Percentiles rank a stretch among this genome's conserved stretches.
These are phyloP conservation scores for Denticeps clupeoides DNA, from an alignment of 2,797 vertebrate species.

Conservation along the genomic window DNA sequence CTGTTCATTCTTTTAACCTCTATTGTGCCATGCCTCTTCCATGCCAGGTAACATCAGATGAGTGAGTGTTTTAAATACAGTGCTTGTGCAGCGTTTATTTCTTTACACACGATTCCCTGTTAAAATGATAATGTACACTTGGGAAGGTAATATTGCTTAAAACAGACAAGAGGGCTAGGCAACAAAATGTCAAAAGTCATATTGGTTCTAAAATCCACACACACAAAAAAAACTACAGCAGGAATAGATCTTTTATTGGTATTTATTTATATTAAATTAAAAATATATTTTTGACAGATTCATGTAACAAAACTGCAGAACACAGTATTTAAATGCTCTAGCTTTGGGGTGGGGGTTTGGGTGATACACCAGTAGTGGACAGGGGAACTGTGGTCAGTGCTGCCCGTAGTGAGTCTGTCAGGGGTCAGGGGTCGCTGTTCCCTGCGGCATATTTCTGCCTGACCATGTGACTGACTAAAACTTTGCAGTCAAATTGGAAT, in stretches of 20 bases:
- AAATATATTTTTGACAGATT: conserved; percentile 99
- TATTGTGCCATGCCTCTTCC: too few relatives aligned
- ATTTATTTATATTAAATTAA: conserved; percentile 99
- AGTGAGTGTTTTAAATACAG: too few relatives aligned
- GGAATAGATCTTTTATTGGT: conserved; percentile 67
- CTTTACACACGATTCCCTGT: too few relatives aligned
- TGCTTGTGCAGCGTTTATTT: too few relatives aligned
- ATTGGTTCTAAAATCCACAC: background rate
- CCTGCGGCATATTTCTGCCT: conserved; percentile 8
- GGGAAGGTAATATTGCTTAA: too few relatives aligned
- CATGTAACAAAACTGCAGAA: conserved; percentile 97
- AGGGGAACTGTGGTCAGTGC: conserved; percentile 14
- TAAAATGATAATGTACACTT: too few relatives aligned
- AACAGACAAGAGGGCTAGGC: background rate
- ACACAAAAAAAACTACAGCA: conserved; percentile 2
- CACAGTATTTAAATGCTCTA: conserved; percentile 87
- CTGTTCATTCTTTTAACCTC: too few relatives aligned
- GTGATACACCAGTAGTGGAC: conserved; percentile 18
- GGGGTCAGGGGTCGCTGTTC: conserved; percentile 3
- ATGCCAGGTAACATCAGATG: too few relatives aligned
- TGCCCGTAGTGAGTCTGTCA: background rate
- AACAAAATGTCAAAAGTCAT: background rate
- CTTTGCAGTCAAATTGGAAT: too few relatives aligned
- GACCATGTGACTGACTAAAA: too few relatives aligned
- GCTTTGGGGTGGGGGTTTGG: conserved; percentile 62